A percentile compares a stretch with the other conserved stretches of the same genome.
Evolutionary conservation across 2,113 vertebrate species (phyloP).

Genomic region (Cyanoderma ruficeps): DNA sequence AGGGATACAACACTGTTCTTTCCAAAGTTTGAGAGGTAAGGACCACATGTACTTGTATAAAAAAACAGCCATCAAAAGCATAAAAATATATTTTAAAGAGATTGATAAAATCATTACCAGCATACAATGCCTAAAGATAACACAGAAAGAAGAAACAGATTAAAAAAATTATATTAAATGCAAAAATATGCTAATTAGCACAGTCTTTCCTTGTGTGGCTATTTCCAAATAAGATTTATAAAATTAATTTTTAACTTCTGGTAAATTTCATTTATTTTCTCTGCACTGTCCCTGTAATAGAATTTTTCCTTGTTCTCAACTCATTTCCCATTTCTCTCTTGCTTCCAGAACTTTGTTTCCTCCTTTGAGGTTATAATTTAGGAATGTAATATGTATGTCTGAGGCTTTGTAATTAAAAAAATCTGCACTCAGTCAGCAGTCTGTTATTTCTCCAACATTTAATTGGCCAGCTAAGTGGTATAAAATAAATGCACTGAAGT

Average conservation of each 20-base stretch:
- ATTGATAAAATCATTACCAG: not conserved
- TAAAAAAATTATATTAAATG: not conserved
- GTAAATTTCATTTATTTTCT: slow-evolving; percentile 6
- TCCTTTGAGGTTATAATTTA: not conserved
- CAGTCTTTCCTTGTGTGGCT: not conserved
- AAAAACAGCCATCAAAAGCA: not conserved
- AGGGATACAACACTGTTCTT: not conserved
- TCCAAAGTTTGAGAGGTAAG: not conserved
- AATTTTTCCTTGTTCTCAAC: not conserved
- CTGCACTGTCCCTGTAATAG: not conserved
- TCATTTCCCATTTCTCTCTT: not conserved
- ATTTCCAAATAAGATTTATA: not conserved
- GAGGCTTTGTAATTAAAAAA: not conserved
- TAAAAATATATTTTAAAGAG: not conserved
- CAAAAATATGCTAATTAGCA: not conserved
- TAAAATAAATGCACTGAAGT: not conserved
- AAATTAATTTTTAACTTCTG: not conserved
- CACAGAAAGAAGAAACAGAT: not conserved
- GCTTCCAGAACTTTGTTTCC: not conserved
- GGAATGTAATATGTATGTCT: not conserved
- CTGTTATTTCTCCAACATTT: not conserved
- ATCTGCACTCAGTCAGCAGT: not conserved
- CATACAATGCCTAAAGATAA: not conserved
- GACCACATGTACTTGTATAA: not conserved
- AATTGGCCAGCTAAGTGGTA: not conserved